Evolutionary conservation across 2,797 vertebrate genomes (phyloP).

Genomic region (Brachyrhaphis roseni): DNA sequence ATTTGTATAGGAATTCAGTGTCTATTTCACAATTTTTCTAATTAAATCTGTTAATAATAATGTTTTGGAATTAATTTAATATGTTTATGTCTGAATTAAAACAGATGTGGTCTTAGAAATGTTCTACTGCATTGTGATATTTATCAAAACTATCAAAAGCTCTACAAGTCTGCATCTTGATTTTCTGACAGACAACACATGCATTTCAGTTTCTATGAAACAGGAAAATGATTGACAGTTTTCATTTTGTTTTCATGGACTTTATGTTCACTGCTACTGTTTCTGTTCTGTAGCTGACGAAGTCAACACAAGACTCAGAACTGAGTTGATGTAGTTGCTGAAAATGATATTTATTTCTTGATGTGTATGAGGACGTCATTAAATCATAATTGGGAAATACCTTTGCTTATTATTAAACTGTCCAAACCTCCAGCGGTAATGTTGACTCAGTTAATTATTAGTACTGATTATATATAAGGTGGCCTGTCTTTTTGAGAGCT

Average conservation of each 20-base stretch:
- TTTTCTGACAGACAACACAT: neutral
- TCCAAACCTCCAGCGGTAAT: conserved; percentile 19
- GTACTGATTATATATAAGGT: conserved; percentile 37
- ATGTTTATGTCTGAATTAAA: neutral
- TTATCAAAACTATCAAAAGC: neutral
- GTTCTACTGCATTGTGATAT: neutral
- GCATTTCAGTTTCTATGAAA: neutral
- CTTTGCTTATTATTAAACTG: conserved; percentile 53
- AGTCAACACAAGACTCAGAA: neutral
- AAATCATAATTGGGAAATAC: conserved; percentile 38
- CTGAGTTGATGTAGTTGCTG: neutral
- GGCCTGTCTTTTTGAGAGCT: conserved; percentile 39
- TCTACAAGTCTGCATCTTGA: too few species aligned
- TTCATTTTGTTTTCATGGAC: neutral
- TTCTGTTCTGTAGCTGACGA: neutral
- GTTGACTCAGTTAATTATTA: conserved; percentile 45
- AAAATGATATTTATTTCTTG: neutral
- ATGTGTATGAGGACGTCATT: neutral
- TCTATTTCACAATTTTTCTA: neutral
- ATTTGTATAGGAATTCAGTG: neutral
- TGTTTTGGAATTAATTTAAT: neutral
- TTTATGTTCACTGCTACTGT: neutral
- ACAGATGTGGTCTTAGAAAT: neutral
- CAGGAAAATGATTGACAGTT: neutral
- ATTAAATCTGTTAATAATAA: neutral